Percentiles rank a stretch among this genome's conserved stretches.
These are phyloP conservation scores for Champsocephalus gunnari DNA, from an alignment of 2,797 vertebrate species.

Conservation along the genomic window DNA sequence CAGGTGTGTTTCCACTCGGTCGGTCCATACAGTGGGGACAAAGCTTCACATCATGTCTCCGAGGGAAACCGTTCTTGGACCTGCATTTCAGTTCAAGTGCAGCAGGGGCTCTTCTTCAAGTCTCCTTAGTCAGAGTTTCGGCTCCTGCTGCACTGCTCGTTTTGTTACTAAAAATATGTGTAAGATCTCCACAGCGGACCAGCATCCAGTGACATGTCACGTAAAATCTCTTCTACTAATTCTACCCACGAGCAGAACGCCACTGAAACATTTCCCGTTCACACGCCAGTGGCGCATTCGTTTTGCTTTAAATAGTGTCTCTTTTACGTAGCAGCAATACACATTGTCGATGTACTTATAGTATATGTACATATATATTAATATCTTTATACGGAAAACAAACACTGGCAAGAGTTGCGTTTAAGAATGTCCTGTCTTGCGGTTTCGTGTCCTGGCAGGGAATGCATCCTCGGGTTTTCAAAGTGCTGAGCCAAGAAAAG, in stretches of 20 bases:
- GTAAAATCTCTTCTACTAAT: slow-evolving; percentile 30
- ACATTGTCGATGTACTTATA: slow-evolving; percentile 67
- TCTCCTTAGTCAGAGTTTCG: slow-evolving; percentile 8
- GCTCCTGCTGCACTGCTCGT: slow-evolving; percentile 32
- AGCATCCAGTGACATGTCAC: slow-evolving; percentile 72
- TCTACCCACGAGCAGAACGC: slow-evolving; percentile 33
- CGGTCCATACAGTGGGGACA: slow-evolving; percentile 61
- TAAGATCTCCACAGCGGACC: slow-evolving; percentile 68
- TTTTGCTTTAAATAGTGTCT: slow-evolving; percentile 70
- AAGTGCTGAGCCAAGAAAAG: slow-evolving; percentile 92
- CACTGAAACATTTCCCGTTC: slow-evolving; percentile 60
- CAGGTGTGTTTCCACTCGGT: slow-evolving; percentile 54
- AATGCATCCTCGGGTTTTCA: slow-evolving; percentile 90
- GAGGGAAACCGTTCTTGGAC: slow-evolving; percentile 45
- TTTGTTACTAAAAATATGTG: slow-evolving; percentile 35
- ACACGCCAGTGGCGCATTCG: slow-evolving; percentile 65
- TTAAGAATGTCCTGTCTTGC: slow-evolving; percentile 47
- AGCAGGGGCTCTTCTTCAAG: slow-evolving; percentile 15
- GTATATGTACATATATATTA: slow-evolving; percentile 69
- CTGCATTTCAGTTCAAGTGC: slow-evolving; percentile 52
- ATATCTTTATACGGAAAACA: slow-evolving; percentile 56
- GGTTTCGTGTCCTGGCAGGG: slow-evolving; percentile 82
- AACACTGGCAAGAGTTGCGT: slow-evolving; percentile 45
- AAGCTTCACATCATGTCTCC: slow-evolving; percentile 57
- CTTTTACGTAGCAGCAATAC: slow-evolving; percentile 79